A percentile compares a stretch with the other conserved stretches of the same genome.
Conservation (phyloP, 2,113 vertebrate genomes). For the Uria aalge region DNA sequence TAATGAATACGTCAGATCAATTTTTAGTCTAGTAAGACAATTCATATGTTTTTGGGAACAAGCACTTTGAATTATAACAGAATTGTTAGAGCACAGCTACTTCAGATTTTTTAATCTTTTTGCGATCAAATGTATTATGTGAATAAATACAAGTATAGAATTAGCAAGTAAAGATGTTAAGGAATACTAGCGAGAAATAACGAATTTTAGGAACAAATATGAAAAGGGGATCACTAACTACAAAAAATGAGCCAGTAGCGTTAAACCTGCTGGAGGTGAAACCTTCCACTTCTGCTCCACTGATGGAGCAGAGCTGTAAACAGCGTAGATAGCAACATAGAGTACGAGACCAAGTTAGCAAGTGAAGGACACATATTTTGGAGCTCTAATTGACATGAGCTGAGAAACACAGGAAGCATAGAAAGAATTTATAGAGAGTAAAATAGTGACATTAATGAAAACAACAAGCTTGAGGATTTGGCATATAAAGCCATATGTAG, state of each 20-base stretch:
- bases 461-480: background rate
- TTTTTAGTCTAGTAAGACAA: background rate
- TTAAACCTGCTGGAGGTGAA: background rate
- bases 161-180: background rate
- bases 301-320: background rate
- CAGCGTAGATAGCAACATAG: accelerated
- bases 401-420: background rate
- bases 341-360: background rate
- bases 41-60: background rate
- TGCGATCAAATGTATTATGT: background rate
- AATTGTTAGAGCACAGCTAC: background rate
- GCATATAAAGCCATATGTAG: background rate
- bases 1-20: background rate
- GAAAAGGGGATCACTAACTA: background rate
- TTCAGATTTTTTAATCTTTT: background rate
- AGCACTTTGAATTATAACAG: background rate
- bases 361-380: background rate
- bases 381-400: background rate
- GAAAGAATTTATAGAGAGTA: background rate
- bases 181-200: background rate
- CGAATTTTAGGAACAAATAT: background rate
- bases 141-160: background rate
- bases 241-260: background rate
- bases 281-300: background rate
- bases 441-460: background rate